Evolutionary conservation across 2,797 vertebrate genomes (phyloP).

Genomic region (Muraenolepis orangiensis): DNA sequence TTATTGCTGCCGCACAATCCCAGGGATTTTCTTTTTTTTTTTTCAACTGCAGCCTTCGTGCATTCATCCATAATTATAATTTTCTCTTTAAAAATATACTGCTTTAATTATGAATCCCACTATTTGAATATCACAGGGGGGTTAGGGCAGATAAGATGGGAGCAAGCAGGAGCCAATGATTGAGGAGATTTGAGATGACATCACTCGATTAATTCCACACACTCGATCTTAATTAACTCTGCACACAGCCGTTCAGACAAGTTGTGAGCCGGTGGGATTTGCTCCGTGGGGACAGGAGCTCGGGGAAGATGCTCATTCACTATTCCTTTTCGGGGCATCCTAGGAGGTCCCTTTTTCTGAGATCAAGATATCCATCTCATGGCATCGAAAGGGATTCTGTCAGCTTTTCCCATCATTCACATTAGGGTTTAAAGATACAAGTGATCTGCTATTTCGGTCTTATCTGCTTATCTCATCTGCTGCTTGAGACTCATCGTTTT

Average conservation of each 20-base stretch:
- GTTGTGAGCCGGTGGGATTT: conserved; percentile 59
- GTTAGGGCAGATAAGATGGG: background rate
- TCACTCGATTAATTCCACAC: conserved; percentile 54
- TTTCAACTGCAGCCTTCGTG: background rate
- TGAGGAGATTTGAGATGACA: conserved; percentile 43
- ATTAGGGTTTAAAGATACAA: background rate
- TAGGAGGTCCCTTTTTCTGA: conserved; percentile 38
- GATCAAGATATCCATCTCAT: conserved; percentile 50
- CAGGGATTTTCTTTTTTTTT: background rate
- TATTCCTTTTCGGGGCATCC: conserved; percentile 59
- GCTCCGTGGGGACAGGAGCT: conserved; percentile 60
- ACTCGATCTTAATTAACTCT: conserved; percentile 64
- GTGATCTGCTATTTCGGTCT: background rate
- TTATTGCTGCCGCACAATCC: conserved; percentile 1
- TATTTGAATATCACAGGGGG: background rate
- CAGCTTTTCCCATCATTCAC: background rate
- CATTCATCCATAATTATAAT: background rate
- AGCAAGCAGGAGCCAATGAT: conserved; percentile 31
- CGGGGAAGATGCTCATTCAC: conserved; percentile 61
- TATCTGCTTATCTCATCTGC: too few species aligned
- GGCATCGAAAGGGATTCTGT: conserved; percentile 1
- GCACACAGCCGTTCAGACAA: conserved; percentile 56
- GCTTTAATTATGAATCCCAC: conserved; percentile 1
- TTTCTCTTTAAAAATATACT: background rate
- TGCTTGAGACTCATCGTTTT: background rate